phyloP scores from a whole-genome alignment of 2,888 invertebrate species.

The Eristalis pertinax region DNA sequence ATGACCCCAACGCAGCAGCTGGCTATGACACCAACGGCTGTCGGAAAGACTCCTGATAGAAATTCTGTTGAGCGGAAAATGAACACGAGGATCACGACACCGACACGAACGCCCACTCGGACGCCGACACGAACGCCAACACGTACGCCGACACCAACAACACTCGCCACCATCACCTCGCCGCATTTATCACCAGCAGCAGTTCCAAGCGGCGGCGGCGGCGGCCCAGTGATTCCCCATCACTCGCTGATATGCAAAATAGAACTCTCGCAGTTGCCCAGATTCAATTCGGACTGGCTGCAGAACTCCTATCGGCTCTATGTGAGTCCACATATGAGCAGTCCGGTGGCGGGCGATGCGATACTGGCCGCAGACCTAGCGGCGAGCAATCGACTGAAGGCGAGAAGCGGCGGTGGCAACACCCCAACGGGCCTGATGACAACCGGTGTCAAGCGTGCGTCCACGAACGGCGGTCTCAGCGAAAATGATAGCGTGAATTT shows the following conservation, averaged over 20 bases:
- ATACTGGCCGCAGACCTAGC: conserved; percentile 65
- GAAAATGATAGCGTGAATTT: conserved; percentile 49
- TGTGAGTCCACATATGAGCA: conserved; percentile 73
- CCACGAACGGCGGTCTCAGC: conserved; percentile 50
- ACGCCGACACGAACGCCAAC: conserved; percentile 75
- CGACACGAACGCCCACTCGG: conserved; percentile 74
- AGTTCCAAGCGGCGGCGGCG: conserved; percentile 63
- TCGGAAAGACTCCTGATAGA: conserved; percentile 69
- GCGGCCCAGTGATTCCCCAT: conserved; percentile 43
- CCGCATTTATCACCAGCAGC: conserved; percentile 55
- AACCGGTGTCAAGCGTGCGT: not conserved
- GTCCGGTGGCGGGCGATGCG: conserved; percentile 66
- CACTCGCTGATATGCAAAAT: conserved; percentile 79
- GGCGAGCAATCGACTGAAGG: conserved; percentile 53
- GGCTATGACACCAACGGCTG: conserved; percentile 49
- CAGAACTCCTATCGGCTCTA: conserved; percentile 76
- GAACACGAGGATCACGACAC: conserved; percentile 74
- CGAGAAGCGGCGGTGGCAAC: conserved; percentile 28
- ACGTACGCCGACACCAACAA: conserved; percentile 77
- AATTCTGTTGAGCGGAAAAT: conserved; percentile 74
- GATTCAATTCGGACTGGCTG: conserved; percentile 78
- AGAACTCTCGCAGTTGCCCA: conserved; percentile 78
- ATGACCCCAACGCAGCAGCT: conserved; percentile 64
- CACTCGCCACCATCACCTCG: conserved; percentile 59
- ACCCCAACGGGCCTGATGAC: conserved; percentile 40